Conservation (phyloP, 1,140 invertebrate species). For the Psix sp. region DNA sequence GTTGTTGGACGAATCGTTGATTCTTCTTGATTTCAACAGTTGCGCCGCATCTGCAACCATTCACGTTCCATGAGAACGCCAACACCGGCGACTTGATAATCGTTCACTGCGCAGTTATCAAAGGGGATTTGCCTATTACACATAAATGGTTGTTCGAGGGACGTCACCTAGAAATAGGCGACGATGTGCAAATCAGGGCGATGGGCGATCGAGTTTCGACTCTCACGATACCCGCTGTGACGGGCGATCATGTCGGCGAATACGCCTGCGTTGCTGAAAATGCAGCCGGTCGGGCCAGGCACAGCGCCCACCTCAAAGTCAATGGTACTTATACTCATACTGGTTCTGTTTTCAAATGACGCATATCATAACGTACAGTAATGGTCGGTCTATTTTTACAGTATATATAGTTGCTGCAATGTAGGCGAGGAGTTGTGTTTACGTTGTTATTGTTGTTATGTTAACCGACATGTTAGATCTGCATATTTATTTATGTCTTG, state of each 20-base stretch:
- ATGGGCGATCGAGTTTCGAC: constrained; percentile 78
- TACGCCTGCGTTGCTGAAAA: constrained; percentile 87
- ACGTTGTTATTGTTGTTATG: constrained; percentile 45
- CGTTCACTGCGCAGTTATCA: constrained; percentile 84
- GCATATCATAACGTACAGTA: constrained; percentile 30
- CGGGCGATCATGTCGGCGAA: constrained; percentile 81
- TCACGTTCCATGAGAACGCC: constrained; percentile 73
- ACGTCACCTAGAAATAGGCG: constrained; percentile 73
- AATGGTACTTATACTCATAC: constrained; percentile 71
- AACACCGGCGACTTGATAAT: constrained; percentile 80
- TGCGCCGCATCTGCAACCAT: constrained; percentile 74
- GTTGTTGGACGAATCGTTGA: no score
- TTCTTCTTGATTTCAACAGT: constrained; percentile 68
- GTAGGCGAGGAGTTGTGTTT: constrained; percentile 50
- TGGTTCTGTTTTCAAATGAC: constrained; percentile 18
- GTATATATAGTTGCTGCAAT: constrained; percentile 49
- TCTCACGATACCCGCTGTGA: constrained; percentile 75
- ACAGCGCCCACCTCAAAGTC: constrained; percentile 79
- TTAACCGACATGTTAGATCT: constrained; percentile 22
- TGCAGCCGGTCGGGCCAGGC: constrained; percentile 80
- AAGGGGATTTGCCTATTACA: constrained; percentile 84
- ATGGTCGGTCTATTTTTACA: constrained; percentile 45
- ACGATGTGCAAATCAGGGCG: constrained; percentile 80
- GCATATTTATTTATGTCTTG: constrained; percentile 37
- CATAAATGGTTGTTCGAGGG: constrained; percentile 81